phyloP scores from a whole-genome alignment of 1,140 invertebrate genomes.

The Magallana gigas region DNA sequence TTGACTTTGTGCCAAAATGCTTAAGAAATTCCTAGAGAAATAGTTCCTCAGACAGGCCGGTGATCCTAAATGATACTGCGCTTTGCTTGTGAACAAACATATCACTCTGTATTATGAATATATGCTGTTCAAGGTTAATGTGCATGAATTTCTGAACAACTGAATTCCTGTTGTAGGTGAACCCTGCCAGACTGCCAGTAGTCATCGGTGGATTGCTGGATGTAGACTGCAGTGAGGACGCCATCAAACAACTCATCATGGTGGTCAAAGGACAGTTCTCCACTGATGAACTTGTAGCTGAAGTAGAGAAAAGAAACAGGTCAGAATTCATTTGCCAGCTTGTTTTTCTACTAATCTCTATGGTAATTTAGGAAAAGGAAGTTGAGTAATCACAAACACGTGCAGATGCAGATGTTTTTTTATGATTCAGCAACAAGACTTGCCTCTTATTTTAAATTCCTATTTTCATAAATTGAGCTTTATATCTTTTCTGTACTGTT shows the following conservation, averaged over 20 bases:
- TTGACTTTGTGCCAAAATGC: not conserved
- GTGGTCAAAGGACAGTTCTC: conserved; percentile 98
- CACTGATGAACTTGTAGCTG: conserved; percentile 98
- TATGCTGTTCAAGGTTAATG: not conserved
- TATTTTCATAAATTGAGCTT: not conserved
- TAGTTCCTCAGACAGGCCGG: conserved; percentile 23
- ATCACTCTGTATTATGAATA: not conserved
- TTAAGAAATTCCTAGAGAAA: conserved; percentile 16
- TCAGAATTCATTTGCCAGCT: conserved; percentile 50
- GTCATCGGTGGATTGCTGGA: conserved; percentile 98
- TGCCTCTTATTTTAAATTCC: not conserved
- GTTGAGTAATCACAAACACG: too few species aligned
- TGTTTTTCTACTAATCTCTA: too few species aligned
- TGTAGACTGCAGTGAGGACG: conserved; percentile 99
- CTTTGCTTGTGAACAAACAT: not conserved
- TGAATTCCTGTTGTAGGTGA: conserved; percentile 84
- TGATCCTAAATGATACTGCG: not conserved
- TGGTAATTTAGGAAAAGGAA: too few species aligned
- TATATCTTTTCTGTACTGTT: conserved; percentile 42
- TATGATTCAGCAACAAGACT: too few species aligned
- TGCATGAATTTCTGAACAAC: not conserved
- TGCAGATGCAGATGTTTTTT: too few species aligned
- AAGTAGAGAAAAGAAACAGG: conserved; percentile 98
- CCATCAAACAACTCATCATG: conserved; percentile 98
- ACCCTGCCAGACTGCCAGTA: conserved; percentile 97